Percentiles rank a stretch among this genome's conserved stretches.
These are phyloP conservation scores for Oncorhynchus tshawytscha DNA, from an alignment of 2,113 vertebrate species.

Conservation along the genomic window DNA sequence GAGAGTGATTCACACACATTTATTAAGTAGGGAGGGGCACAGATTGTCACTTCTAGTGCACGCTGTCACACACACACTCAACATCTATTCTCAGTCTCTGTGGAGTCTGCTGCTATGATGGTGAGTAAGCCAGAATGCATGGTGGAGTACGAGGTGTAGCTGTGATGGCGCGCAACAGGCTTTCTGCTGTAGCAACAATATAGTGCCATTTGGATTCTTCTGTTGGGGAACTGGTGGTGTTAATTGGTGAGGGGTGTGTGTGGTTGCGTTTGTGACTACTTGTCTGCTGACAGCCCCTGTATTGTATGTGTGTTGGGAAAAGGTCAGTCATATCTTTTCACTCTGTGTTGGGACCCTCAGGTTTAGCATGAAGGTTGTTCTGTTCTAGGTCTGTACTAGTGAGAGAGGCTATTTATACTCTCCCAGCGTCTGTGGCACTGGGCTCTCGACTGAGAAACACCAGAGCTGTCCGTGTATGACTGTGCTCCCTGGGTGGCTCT, in stretches of 20 bases:
- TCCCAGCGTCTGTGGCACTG: conserved; percentile 37
- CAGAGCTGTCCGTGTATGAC: neutral
- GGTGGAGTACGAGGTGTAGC: neutral
- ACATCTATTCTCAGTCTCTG: neutral
- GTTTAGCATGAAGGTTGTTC: conserved; percentile 57
- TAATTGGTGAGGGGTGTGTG: neutral
- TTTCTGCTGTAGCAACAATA: neutral
- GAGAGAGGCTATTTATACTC: conserved; percentile 62
- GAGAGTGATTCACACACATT: neutral
- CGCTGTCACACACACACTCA: neutral
- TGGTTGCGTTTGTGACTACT: neutral
- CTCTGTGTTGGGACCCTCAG: conserved; percentile 39
- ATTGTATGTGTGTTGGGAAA: neutral
- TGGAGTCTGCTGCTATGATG: conserved; percentile 29
- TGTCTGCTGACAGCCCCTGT: neutral
- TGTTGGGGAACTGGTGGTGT: neutral
- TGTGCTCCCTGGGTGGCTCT: conserved; percentile 10
- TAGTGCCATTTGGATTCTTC: neutral
- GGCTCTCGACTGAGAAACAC: conserved; percentile 30
- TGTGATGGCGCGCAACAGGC: neutral
- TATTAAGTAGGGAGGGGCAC: neutral
- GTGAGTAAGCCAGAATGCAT: conserved; percentile 42
- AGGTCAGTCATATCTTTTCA: neutral
- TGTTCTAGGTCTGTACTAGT: conserved; percentile 54
- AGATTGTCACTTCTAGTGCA: neutral